Percentiles rank a stretch among this genome's conserved stretches.
Evolutionary conservation across 2,113 vertebrate species (phyloP).

Genomic region (Gavialis gangeticus): DNA sequence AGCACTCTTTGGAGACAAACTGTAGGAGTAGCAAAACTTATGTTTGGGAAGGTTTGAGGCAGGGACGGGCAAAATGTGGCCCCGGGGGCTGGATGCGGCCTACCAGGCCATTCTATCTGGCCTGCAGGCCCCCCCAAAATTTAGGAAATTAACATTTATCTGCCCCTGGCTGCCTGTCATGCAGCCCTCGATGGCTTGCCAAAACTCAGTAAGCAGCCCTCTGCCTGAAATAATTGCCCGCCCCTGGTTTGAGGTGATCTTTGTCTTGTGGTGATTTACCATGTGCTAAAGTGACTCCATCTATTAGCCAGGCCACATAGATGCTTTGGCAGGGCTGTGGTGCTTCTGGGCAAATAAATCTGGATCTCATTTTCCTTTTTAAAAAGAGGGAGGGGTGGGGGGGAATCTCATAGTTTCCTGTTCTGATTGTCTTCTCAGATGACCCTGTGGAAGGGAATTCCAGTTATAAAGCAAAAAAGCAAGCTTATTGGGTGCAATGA

Average conservation of each 20-base stretch:
- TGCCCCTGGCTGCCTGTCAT: too few relatives aligned
- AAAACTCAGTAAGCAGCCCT: too few relatives aligned
- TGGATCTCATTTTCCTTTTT: background rate
- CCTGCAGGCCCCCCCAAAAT: too few relatives aligned
- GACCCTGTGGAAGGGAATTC: background rate
- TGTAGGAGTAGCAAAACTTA: background rate
- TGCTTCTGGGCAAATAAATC: accelerated
- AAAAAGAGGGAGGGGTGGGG: background rate
- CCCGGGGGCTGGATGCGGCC: too few relatives aligned
- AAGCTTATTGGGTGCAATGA: background rate
- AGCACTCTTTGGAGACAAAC: background rate
- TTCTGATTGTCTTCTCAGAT: background rate
- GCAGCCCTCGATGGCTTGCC: too few relatives aligned
- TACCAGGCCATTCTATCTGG: too few relatives aligned
- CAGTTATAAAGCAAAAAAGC: too few relatives aligned
- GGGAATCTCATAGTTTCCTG: background rate
- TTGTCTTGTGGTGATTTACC: background rate
- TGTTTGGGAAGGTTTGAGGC: background rate
- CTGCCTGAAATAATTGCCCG: too few relatives aligned
- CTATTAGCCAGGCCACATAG: accelerated
- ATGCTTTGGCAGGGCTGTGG: background rate
- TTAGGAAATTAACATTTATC: too few relatives aligned
- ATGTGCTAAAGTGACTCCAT: background rate
- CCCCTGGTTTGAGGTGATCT: background rate
- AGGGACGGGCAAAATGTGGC: background rate